Evolutionary conservation across 2,888 invertebrate species (phyloP).

Genomic region (Phengaris arion): DNA sequence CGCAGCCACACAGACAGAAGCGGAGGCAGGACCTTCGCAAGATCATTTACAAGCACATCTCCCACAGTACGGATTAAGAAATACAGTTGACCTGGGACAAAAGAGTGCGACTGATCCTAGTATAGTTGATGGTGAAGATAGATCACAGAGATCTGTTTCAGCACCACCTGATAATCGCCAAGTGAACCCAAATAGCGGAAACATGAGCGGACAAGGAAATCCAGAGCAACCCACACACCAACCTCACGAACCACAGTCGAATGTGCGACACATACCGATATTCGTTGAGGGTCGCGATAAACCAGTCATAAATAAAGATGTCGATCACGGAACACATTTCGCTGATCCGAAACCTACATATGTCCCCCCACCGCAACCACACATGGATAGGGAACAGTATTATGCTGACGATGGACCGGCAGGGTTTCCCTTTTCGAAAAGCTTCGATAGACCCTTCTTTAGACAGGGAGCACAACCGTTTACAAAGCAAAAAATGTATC

Average conservation of each 20-base stretch:
- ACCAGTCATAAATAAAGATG: conserved; percentile 84
- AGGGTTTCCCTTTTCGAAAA: conserved; percentile 65
- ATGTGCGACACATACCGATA: conserved; percentile 91
- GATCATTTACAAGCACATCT: conserved; percentile 55
- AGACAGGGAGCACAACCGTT: conserved; percentile 73
- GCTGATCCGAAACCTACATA: conserved; percentile 59
- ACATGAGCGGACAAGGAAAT: conserved; percentile 63
- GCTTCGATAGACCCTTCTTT: conserved; percentile 67
- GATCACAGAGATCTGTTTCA: conserved; percentile 87
- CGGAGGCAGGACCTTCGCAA: conserved; percentile 50
- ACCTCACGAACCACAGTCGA: conserved; percentile 57
- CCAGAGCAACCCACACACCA: conserved; percentile 48
- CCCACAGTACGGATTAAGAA: conserved; percentile 85
- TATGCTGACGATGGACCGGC: conserved; percentile 62
- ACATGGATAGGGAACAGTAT: conserved; percentile 69
- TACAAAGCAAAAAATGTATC: conserved; percentile 72
- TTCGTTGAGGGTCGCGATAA: conserved; percentile 92
- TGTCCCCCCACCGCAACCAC: conserved; percentile 58
- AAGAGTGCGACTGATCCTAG: conserved; percentile 78
- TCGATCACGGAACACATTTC: conserved; percentile 61
- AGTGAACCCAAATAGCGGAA: conserved; percentile 48
- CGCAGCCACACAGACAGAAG: conserved; percentile 69
- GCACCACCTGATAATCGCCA: conserved; percentile 84
- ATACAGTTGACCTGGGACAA: conserved; percentile 89
- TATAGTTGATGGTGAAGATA: conserved; percentile 76